Evolutionary conservation across 2,888 invertebrate genomes (phyloP), one percentile per base, ranked within the genome.

Genomic region (Drosophila meridionalis): DNA sequence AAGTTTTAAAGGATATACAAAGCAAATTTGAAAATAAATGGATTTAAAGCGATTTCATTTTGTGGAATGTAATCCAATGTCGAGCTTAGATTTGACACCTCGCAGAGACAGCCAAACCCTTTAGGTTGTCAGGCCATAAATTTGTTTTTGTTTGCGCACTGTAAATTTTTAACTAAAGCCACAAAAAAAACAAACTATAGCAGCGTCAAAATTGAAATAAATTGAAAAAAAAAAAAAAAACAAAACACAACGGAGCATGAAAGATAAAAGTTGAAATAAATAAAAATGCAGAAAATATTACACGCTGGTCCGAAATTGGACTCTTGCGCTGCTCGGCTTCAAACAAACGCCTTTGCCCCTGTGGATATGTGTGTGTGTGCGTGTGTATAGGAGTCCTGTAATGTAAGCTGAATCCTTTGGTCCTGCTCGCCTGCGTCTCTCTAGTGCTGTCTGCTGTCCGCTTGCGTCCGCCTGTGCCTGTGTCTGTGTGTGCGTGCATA

Each of bases 201-300:
- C 64, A 73, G 72, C 78, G 64, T 80, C 78, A 78, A 84, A 82
- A 89, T 83, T 83, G 78, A 80, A 86, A 89, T 86, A 86, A 89
- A 85, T 89, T 85, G 88, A 78, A 89, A 84, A 85, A 38, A 61
- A 55, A 78, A 89, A 84, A n/a, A n/a, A n/a, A n/a, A n/a, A n/a
- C n/a, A n/a, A n/a, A n/a, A n/a, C n/a, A 85, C 28, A 61, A 55
- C 72, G 65, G 75, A 76, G 62, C 52, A 72, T 56, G 26, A 40
- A 61, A 69, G 56, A 58, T 28, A 50, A 68, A 71, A 67, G 56
- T 60, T 64, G 34, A 57, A 58, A 57, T 60, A 64, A 67, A 45
- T 73, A 77, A 69, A 78, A 69, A 76, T 82, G 58, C 57, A 28
- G 59, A 80, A 84, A 84, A 87, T 83, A 81, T 83, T 71, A 72